Base-by-base conservation (phyloP, 2,797 vertebrate genomes). In the Parauchenoglanis punctatus region DNA sequence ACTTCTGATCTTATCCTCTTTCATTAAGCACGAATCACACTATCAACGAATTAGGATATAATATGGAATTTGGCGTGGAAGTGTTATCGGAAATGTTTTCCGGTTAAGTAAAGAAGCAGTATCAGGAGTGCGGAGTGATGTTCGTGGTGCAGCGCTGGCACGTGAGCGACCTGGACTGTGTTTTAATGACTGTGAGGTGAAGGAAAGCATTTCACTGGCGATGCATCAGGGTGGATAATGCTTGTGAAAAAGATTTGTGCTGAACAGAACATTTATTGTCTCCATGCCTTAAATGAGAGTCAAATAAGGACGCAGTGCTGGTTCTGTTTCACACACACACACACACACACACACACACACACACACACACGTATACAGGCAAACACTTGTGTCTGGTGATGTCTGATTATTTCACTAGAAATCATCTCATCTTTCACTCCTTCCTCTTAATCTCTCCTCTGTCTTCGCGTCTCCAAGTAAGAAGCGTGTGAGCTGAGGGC, bases 401-500 rank as follows among this genome's bases (percentile, higher is more conserved):
- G 94, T 95, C 91, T 94, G 93, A 93, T 93, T 96, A 97, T 96
- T 95, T 58, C n/a, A 72, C 31, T 56, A 81, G 15, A 81, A 73
- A 35, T 61, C 63, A 31, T 65, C 85, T 70, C 85, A 81, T 58
- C 52, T 28, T 49, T 81, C 52, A 44, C 25, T 40, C 35, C 18
- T 56, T 58, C 23, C 17, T 61, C 18, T 44, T 81, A 81, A 63
- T 81, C 58, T 63, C 58, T 46, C 11, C 12, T 59, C 76, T 78
- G 76, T 78, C 52, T 78, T 78, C 52, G 56, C 8, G 54, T 80
- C 77, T 80, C 18, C 6, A 31, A 77, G 18, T 59, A 25, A 44
- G 56, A 59, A 58, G 77, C 10, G 18, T 25, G 56, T 25, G 31
- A 31, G 17, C 68, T 70, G 49, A 56, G 76, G 20, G n/a, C 46